Conservation (phyloP, 1,140 invertebrate genomes). For the Nasonia vitripennis region DNA sequence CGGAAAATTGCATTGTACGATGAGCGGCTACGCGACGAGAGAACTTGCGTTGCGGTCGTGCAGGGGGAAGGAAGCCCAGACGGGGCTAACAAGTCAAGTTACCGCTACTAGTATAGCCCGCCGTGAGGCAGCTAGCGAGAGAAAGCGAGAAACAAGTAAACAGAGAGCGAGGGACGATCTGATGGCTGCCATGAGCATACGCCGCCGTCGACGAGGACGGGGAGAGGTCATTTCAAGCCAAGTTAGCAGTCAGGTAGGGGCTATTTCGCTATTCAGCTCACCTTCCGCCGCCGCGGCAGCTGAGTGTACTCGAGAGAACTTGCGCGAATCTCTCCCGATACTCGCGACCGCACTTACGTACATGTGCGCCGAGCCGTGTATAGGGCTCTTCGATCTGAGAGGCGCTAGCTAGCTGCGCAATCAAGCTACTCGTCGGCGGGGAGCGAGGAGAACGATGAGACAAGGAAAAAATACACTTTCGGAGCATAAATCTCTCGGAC, state of each 20-base stretch:
- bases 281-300: background rate
- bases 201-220: background rate
- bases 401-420: too few species aligned
- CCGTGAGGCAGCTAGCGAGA: background rate
- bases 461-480: background rate
- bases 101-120: background rate
- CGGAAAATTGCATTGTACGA: conserved; percentile 31
- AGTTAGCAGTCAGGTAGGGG: conserved; percentile 13
- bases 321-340: background rate
- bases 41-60: background rate
- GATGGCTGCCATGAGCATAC: conserved; percentile 32
- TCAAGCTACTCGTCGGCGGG: too few species aligned
- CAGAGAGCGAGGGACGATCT: conserved; percentile 19
- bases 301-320: background rate
- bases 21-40: background rate
- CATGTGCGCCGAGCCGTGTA: background rate
- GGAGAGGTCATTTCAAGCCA: conserved; percentile 22
- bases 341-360: background rate
- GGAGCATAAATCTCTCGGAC: background rate
- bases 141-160: conserved; percentile 38
- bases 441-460: too few species aligned
- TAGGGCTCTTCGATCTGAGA: background rate
- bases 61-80: background rate
- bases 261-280: conserved; percentile 13
- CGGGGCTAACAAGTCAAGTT: conserved; percentile 41